A percentile compares a stretch with the other conserved stretches of the same genome.
These are phyloP conservation scores for Resseliella maxima DNA, from an alignment of 2,888 invertebrate genomes.

Conservation along the genomic window DNA sequence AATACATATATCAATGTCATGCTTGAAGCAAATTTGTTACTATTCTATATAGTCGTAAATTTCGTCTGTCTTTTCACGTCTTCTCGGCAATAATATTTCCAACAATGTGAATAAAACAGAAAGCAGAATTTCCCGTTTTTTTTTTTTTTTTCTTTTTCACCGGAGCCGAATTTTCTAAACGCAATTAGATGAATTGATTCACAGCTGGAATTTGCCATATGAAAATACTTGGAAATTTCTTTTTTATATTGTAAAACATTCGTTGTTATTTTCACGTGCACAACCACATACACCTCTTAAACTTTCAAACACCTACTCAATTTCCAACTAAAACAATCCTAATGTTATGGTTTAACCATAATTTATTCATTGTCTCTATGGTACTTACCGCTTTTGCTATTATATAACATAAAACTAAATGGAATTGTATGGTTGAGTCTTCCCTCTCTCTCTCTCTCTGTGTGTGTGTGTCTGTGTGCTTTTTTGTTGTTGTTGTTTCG, in stretches of 20 bases:
- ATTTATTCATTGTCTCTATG: background rate
- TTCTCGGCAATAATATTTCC: too few relatives aligned
- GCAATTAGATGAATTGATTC: conserved; percentile 22
- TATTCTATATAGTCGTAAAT: too few relatives aligned
- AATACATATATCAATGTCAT: conserved; percentile 19
- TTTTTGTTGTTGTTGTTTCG: too few relatives aligned
- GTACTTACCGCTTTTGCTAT: conserved; percentile 41
- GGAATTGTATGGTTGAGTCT: too few relatives aligned
- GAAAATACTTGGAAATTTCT: background rate
- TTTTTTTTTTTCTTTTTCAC: background rate
- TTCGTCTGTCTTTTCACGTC: too few relatives aligned
- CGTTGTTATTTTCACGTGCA: background rate
- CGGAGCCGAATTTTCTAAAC: background rate
- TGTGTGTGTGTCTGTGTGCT: too few relatives aligned
- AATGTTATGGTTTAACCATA: background rate
- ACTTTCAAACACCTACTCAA: too few relatives aligned
- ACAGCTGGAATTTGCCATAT: background rate
- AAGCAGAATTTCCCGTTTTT: background rate
- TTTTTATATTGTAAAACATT: background rate
- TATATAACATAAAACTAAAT: conserved; percentile 16
- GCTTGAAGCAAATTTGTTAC: background rate
- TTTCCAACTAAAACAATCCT: background rate
- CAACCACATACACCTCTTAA: background rate
- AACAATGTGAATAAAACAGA: too few relatives aligned
- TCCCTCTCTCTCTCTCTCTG: too few relatives aligned